Base-by-base conservation (phyloP, 1,140 invertebrate genomes). In the Aleiodes sp. region DNA sequence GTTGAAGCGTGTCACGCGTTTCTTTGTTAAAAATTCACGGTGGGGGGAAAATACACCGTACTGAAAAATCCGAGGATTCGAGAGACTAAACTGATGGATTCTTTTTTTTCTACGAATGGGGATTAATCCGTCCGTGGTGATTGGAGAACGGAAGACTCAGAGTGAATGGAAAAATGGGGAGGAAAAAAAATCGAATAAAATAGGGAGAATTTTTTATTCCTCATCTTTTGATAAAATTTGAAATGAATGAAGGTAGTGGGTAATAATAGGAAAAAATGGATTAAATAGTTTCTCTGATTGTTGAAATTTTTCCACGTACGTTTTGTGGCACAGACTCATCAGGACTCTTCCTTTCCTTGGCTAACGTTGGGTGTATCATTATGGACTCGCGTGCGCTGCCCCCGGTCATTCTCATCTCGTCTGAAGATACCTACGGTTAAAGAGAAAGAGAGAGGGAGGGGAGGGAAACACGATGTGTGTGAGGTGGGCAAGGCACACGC, bases 341-440 rank as follows among this genome's bases (percentile, higher is more conserved):
- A 68, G 41, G 62, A 61, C 41, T 37, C 37, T 46, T 62, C 60
- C 60, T 68, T 61, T 46, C 29, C 46, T 46, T 12, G 31, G 60
- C 29, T 28, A 75, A 75, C 75, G n/a, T n/a, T n/a, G n/a, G 75
- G 78, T 82, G 77, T 83, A 84, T 84, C 81, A 84, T 84, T 84
- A 84, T 78, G 78, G 72, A 82, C 81, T 84, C 83, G 83, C 83
- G 83, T 84, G 83, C 82, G 81, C 82, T 82, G 82, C 83, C 81
- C 75, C 80, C 78, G 81, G 82, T 84, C 74, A 82, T 84, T 84
- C 80, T 82, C 78, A 79, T 84, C 82, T 82, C 80, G 75, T 79
- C 73, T 74, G 68, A 75, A 69, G 71, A 7, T 70, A 65, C 68
- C 62, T 63, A 21, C 61, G 63, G 67, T 72, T 73, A 19, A 56